Evolutionary conservation across 2,888 invertebrate species (phyloP).

Genomic region (Conomelus anceps): DNA sequence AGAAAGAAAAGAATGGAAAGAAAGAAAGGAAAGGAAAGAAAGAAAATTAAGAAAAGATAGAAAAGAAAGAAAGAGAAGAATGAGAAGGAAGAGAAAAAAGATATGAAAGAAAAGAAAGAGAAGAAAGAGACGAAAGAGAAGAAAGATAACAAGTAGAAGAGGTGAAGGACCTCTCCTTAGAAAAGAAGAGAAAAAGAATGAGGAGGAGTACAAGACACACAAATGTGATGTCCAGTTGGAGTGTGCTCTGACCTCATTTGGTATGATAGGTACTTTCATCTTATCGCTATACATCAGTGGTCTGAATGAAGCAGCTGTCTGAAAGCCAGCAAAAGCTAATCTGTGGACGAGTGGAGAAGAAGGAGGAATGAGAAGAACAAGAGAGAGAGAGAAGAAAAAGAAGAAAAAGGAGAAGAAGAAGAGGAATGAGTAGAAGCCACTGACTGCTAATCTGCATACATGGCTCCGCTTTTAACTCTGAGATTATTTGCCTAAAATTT

Average conservation of each 20-base stretch:
- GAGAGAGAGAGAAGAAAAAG: not conserved
- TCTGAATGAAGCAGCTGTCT: too few relatives aligned
- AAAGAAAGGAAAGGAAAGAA: conserved; percentile 1
- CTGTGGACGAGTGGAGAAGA: too few relatives aligned
- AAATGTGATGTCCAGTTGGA: too few relatives aligned
- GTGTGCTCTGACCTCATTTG: too few relatives aligned
- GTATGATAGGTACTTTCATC: too few relatives aligned
- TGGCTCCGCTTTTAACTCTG: too few relatives aligned
- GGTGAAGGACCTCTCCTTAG: not conserved
- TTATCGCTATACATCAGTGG: too few relatives aligned
- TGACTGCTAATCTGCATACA: too few relatives aligned
- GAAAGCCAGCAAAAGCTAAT: too few relatives aligned
- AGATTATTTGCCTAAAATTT: too few relatives aligned
- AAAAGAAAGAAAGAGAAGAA: conserved; percentile 21
- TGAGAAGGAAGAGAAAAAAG: conserved; percentile 19
- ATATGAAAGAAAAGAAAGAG: conserved; percentile 31
- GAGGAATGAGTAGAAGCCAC: not conserved
- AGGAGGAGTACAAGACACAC: too few relatives aligned
- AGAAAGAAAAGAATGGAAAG: conserved; percentile 1
- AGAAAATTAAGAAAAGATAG: conserved; percentile 17
- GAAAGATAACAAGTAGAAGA: not conserved
- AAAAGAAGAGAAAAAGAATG: not conserved
- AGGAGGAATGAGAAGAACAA: too few relatives aligned
- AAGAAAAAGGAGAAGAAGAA: not conserved
- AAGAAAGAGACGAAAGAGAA: conserved; percentile 22